Base-by-base conservation (phyloP, 2,888 invertebrate genomes). In the Creontiades dilutus region DNA sequence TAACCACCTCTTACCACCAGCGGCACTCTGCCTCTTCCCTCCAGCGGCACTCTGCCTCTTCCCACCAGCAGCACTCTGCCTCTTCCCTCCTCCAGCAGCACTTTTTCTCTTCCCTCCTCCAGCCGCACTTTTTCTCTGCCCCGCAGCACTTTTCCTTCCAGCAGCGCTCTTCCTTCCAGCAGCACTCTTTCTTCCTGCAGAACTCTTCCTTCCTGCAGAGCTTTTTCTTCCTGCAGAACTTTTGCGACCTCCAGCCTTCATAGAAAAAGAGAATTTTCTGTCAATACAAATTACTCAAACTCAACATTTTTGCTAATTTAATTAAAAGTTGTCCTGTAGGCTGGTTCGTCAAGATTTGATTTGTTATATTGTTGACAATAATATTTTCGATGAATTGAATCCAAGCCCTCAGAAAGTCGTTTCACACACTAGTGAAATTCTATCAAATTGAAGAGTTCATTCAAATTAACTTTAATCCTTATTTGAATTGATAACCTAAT, bases 111-210 rank as follows among this genome's bases (percentile, higher is more conserved):
- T 48, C 2, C 86, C 86, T 16, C 86, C 86, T 11, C n/a, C 75
- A 14, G 78, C 87, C 1, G 81, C 82, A 19, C 82, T 82, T 52
- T 82, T 16, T 19, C 78, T 9, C 28, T 88, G 78, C 16, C 88
- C 88, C 16, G 82, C 81, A 3, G 89, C 14, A 68, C 89, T 89
- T 46, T 89, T 81, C 52, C 87, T 37, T 9, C 81, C 89, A 81
- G 16, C 81, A 19, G 47, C 48, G n/a, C 78, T 80, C 28, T 88
- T 78, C n/a, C 89, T 19, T 9, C 88, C 88, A 14, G 78, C 80
- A 23, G 88, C 88, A 19, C 88, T 80, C 27, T 87, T n/a, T 48
- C 57, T 46, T 9, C 88, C 88, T 0, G 88, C 82, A 23, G 47
- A 48, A 13, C 78, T 80, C 46, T 88, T 78, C 88, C 80, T 46